Evolutionary conservation across 1,140 invertebrate genomes (phyloP).

Genomic region (Lepidurus apus): DNA sequence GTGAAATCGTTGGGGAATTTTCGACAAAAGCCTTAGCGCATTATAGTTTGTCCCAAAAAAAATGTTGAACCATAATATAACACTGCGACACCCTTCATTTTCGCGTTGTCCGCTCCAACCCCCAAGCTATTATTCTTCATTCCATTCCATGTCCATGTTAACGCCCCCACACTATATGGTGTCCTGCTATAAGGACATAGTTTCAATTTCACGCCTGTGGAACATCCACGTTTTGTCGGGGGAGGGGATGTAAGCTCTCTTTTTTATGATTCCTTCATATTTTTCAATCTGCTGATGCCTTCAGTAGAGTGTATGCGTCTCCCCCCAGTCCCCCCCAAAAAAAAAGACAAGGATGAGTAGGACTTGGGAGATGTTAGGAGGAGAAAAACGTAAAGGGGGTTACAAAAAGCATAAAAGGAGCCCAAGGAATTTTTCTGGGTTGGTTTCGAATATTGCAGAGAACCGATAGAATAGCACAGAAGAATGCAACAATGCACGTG

Average conservation of each 20-base stretch:
- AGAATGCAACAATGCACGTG: background rate
- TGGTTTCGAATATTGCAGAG: background rate
- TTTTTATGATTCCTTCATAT: slow-evolving; percentile 13
- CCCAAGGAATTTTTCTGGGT: background rate
- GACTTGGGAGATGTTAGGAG: background rate
- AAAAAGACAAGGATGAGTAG: background rate
- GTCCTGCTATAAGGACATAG: background rate
- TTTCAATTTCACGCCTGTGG: background rate
- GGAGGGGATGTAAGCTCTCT: background rate
- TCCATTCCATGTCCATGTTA: background rate
- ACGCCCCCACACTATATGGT: background rate
- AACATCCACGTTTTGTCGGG: background rate
- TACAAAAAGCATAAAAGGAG: background rate
- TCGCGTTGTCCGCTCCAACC: background rate
- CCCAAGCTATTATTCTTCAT: slow-evolving; percentile 9
- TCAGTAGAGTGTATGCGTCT: background rate
- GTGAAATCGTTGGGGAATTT: background rate
- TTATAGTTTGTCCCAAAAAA: background rate
- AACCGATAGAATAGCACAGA: background rate
- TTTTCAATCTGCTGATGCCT: background rate
- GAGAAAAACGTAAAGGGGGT: background rate
- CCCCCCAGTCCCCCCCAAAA: background rate
- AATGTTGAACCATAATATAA: background rate
- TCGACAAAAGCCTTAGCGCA: background rate
- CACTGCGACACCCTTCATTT: background rate